Base-by-base conservation (phyloP, 2,888 invertebrate species). In the Drosophila flavopinicola region DNA sequence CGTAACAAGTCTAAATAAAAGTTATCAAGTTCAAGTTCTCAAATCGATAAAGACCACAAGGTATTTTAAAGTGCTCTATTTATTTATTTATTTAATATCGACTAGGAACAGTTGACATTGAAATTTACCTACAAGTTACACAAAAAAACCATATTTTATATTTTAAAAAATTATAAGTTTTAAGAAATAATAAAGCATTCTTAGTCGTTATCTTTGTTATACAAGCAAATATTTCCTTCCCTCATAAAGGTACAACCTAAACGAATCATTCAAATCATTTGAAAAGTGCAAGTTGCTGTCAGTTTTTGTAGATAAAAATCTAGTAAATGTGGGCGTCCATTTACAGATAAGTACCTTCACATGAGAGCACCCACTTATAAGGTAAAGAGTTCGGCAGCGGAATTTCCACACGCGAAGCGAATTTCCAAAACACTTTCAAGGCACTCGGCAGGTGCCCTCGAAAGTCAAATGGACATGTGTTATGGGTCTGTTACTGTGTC, bases 251-350 rank as follows among this genome's bases (percentile, higher is more conserved):
- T 30, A 44, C 3, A 44, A 37, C 2, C 17, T 37, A 17, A 11
- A 7, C n/a, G 7, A 9, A 17, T 24, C 1, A 23, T 35, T 37
- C n/a, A 7, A 9, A 1, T 9, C 10, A 52, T 60, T 11, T 2
- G 13, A 25, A 5, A 32, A 44, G 76, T 75, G 85, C 83, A 78
- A 83, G 75, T 51, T 45, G 72, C 48, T 78, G 85, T 83, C 42
- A 51, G 42, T 11, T 56, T 24, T 42, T 7, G 25, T 17, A 56
- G 51, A 74, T 52, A 42, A 7, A 15, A 73, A 29, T 11, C 6
- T 1, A 20, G 1, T 1, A 44, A 11, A 1, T 15, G 25, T 37
- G 25, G 30, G 38, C 15, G 38, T 45, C 13, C 7, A 17, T 9
- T 32, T 13, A 6, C 17, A 23, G 17, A 23, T 17, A 38, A 1